phyloP scores from a whole-genome alignment of 2,113 vertebrate species.

The Sprattus sprattus region DNA sequence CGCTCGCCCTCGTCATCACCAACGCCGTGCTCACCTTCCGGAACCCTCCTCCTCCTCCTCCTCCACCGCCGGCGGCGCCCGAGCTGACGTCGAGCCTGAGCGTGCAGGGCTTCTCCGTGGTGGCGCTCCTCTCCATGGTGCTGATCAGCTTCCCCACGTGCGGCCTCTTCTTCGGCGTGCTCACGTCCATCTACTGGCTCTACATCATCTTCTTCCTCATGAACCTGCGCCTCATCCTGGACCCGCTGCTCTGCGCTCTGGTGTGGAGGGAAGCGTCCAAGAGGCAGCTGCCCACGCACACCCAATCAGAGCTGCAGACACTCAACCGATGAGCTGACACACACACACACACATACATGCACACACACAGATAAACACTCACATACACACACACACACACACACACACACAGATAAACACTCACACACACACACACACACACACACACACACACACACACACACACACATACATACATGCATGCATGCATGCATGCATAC shows the following conservation, averaged over 20 bases:
- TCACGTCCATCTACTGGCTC: conserved; percentile 2
- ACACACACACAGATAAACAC: background rate
- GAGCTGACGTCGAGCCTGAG: background rate
- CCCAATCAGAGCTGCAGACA: background rate
- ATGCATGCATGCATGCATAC: too few species aligned
- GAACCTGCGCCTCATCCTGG: background rate
- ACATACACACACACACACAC: too few species aligned
- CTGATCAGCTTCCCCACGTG: background rate
- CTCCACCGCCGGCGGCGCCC: too few species aligned
- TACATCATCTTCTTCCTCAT: conserved; percentile 11
- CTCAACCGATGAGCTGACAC: background rate
- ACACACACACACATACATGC: background rate
- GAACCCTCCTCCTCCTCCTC: background rate
- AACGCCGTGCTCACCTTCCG: background rate
- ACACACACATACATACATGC: background rate
- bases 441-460: background rate
- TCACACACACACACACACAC: background rate
- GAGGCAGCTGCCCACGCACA: background rate
- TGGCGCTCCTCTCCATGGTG: background rate
- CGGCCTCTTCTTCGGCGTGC: background rate
- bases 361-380: too few species aligned
- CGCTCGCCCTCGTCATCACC: background rate
- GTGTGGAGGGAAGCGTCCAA: background rate
- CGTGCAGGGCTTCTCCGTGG: background rate
- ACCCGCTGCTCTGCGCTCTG: background rate